Evolutionary conservation across 2,113 vertebrate species (phyloP), one percentile per base, ranked within the genome.

Genomic region (Talpa occidentalis): DNA sequence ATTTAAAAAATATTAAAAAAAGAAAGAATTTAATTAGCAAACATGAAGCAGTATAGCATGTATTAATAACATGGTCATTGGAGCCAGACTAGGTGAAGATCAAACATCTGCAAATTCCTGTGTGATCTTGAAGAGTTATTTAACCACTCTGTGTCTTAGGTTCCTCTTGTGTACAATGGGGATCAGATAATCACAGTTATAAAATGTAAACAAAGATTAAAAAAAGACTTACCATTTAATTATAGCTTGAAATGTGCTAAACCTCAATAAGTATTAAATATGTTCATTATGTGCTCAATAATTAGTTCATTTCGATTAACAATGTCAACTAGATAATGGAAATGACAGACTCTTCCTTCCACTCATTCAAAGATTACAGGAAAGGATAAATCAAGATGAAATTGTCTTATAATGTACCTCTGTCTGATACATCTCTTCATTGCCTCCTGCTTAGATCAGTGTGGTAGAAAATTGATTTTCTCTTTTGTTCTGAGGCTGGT

Each of bases 261-360:
- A 26, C 17, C 42, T 69, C 56, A 67, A 0, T 67, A 93, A 73
- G 6, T 16, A 2, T 84, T 66, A 82, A 42, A 42, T 87, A 15
- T 72, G 10, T 84, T 83, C 42, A 30, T 40, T 60, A 78, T 67
- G 26, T 78, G 11, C n/a, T 77, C 30, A 49, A 44, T 67, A 88
- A 86, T 93, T 64, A 54, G 16, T 64, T 92, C 44, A 67, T 73
- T 94, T 83, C n/a, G 35, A 49, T 93, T 66, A 82, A 82, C 24
- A 67, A 12, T 78, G 30, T 22, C 24, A 35, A 24, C 66, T 59
- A 72, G 47, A 26, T 37, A 64, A 52, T 1, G 1, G 32, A 82
- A 54, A 4, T 24, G 32, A 6, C 32, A 83, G 62, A 0, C 1
- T 54, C 5, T 59, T 12, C 26, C 21, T 9, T 73, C 44, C 10